Evolutionary conservation across 2,113 vertebrate genomes (phyloP).

Genomic region (Chascanopsetta lugubris): DNA sequence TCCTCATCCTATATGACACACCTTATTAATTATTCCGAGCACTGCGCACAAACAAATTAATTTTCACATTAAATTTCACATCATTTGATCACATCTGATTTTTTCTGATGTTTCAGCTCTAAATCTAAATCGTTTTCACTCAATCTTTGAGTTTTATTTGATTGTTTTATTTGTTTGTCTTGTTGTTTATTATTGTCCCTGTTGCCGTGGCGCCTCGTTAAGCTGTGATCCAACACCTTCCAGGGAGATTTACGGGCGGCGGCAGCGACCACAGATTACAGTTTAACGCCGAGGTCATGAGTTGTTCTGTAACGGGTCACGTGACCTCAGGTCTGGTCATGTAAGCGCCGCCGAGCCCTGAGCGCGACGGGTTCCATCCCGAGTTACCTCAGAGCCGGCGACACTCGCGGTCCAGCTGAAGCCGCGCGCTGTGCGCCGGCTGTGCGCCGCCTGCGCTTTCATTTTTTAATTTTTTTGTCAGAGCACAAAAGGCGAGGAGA

Average conservation of each 20-base stretch:
- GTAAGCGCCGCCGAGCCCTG: conserved; percentile 38
- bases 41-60: conserved; percentile 14
- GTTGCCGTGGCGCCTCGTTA: not conserved
- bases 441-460: no score
- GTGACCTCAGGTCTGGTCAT: conserved; percentile 49
- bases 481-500: conserved; percentile 16
- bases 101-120: no score
- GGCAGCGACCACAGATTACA: conserved; percentile 47
- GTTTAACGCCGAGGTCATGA: conserved; percentile 52
- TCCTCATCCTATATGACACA: no score
- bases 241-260: conserved; percentile 34
- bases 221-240: conserved; percentile 22
- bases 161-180: no score
- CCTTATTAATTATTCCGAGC: conserved; percentile 49
- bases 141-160: no score
- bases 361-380: conserved; percentile 49
- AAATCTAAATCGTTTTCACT: no score
- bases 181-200: not conserved
- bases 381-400: conserved; percentile 57
- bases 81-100: no score
- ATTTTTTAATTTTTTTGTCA: no score
- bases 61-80: no score
- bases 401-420: conserved; percentile 46
- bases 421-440: conserved; percentile 15
- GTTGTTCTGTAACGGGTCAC: conserved; percentile 53